Percentiles rank a stretch among this genome's conserved stretches.
Evolutionary conservation across 2,888 invertebrate species (phyloP).

Genomic region (Eulithis testata): DNA sequence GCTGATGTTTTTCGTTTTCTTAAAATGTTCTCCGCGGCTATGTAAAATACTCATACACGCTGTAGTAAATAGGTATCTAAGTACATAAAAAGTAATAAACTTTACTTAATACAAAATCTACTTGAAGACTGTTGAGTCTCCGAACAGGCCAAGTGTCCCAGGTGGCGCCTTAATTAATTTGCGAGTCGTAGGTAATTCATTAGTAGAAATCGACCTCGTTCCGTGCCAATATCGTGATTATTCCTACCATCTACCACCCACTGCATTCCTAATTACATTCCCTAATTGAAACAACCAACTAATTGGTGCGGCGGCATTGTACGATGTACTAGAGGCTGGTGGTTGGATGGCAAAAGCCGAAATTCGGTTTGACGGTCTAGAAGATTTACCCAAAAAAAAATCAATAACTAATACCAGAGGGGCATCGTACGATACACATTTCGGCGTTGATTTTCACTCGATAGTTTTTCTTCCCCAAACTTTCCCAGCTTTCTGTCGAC

Average conservation of each 20-base stretch:
- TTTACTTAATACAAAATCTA: no score
- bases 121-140: constrained; percentile 7
- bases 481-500: no score
- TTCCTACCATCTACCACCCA: constrained; percentile 41
- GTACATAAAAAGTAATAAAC: no score
- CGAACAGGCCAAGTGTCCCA: constrained; percentile 25
- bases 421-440: no score
- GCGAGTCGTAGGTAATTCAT: constrained; percentile 63
- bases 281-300: constrained; percentile 61
- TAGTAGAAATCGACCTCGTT: constrained; percentile 55
- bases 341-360: constrained; percentile 1
- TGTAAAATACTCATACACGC: no score
- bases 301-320: constrained; percentile 50
- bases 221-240: constrained; percentile 43
- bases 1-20: no score
- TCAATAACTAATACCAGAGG: no score
- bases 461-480: no score
- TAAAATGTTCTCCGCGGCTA: no score
- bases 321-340: constrained; percentile 15
- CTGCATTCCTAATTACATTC: constrained; percentile 64
- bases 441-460: no score
- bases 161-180: constrained; percentile 58
- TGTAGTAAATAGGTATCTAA: no score
- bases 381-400: no score
- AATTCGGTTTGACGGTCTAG: constrained; percentile 4